Evolutionary conservation across 1,140 invertebrate species (phyloP).

Genomic region (Melitaea cinxia): DNA sequence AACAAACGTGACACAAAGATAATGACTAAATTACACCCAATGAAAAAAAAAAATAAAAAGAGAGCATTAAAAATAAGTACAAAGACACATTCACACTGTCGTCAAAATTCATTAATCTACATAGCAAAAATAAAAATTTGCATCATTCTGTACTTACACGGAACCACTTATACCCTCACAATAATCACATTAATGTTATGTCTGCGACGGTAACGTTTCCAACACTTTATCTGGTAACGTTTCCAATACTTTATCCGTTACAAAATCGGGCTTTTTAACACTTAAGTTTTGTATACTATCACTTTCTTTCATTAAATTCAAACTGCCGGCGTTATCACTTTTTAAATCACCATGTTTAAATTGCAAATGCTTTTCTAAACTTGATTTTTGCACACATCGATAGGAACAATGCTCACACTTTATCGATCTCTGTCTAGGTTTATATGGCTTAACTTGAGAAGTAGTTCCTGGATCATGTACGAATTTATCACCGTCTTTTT

Average conservation of each 20-base stretch:
- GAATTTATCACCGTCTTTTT: conserved; percentile 71
- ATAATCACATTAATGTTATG: conserved; percentile 30
- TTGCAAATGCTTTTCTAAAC: conserved; percentile 73
- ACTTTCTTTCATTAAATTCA: conserved; percentile 45
- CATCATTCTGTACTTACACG: neutral
- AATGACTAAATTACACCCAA: conserved; percentile 6
- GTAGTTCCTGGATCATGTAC: too few species aligned
- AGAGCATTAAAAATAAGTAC: conserved; percentile 9
- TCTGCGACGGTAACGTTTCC: conserved; percentile 36
- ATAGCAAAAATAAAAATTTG: conserved; percentile 6
- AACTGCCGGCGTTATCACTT: conserved; percentile 18
- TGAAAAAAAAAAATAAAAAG: neutral
- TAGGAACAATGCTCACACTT: conserved; percentile 73
- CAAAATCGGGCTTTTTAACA: conserved; percentile 54
- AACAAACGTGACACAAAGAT: too few species aligned
- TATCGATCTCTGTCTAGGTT: conserved; percentile 67
- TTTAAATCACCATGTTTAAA: conserved; percentile 62
- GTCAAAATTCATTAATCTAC: neutral
- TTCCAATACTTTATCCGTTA: conserved; percentile 25
- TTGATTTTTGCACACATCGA: conserved; percentile 73
- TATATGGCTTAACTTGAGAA: conserved; percentile 67
- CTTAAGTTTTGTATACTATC: conserved; percentile 65
- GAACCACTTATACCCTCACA: conserved; percentile 3
- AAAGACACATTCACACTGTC: neutral
- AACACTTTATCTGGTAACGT: conserved; percentile 3